Base-by-base conservation (phyloP, 2,888 invertebrate species). In the Pardosa pseudoannulata region DNA sequence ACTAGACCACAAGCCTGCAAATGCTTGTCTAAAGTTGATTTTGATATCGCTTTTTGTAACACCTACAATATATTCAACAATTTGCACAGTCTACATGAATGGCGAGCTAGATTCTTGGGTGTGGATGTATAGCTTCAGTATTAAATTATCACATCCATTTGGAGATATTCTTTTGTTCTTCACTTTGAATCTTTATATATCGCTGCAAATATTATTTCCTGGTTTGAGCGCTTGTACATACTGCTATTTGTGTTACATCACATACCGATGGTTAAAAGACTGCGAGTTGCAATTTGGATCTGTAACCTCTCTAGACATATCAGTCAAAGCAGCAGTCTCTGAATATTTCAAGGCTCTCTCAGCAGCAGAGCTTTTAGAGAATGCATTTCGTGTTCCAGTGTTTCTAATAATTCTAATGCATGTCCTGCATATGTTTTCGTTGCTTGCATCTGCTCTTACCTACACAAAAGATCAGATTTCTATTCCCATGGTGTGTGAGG, bases 381-480 rank as follows among this genome's bases (percentile, higher is more conserved):
- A 32, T 3, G 70, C 39, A 3, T 81, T 81, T 41, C 75, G 74
- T 0, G 46, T 46, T 7, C 68, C 81, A 0, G 29, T 81, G 29
- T 81, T 81, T 23, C 23, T 81, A 9, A 36, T 81, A 19, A 56
- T 81, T 11, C 31, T 74, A 9, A 81, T 74, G 81, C 56, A 70
- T 19, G 68, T 75, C n/a, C 27, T 81, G 16, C 81, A 81, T 32
- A 70, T 81, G 70, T 81, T 81, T 32, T 39, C 75, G 1, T 50
- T 81, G 36, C 23, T 81, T 0, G 74, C 70, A 0, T 68, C 56
- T 13, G 68, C 75, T n/a, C 62, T 81, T 1, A 56, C 81, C 7
- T 68, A 72, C 19, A 31, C 50, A 0, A 74, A 41, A 19, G 27
- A 81, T 7, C 70, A 75, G 19, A 75, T 75, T 64, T 74, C 81